Evolutionary conservation across 2,888 invertebrate genomes (phyloP).

Genomic region (Lycaena phlaeas): DNA sequence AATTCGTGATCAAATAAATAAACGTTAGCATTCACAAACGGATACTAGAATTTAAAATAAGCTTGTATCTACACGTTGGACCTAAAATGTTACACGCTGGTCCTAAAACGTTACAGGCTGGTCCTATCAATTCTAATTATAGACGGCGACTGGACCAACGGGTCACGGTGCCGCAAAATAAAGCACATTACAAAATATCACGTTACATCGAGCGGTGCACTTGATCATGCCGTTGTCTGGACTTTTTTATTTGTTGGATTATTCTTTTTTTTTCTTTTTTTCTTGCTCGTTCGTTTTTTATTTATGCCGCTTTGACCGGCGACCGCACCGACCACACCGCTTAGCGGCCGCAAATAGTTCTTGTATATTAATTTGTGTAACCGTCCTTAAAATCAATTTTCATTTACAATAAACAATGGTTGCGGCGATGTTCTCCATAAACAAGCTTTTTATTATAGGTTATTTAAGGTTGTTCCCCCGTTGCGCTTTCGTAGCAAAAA

Average conservation of each 20-base stretch:
- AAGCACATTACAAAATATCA: conserved; percentile 53
- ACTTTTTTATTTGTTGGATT: conserved; percentile 51
- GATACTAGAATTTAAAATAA: no score
- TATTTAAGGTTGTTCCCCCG: no score
- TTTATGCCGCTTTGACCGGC: conserved; percentile 44
- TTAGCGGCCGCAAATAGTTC: conserved; percentile 42
- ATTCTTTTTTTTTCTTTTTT: background rate
- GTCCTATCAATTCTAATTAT: conserved; percentile 40
- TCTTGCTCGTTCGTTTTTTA: conserved; percentile 38
- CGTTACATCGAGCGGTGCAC: conserved; percentile 61
- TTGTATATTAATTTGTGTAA: conserved; percentile 28
- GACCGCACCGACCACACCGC: conserved; percentile 51
- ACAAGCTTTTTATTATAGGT: no score
- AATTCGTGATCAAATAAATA: no score
- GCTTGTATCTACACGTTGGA: no score
- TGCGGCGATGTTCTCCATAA: no score
- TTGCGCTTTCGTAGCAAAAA: no score
- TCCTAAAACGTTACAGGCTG: conserved; percentile 15
- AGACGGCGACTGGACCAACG: conserved; percentile 32
- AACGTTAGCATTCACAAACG: no score
- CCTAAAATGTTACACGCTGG: no score
- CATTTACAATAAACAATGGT: conserved; percentile 29
- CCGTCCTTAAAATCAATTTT: conserved; percentile 42
- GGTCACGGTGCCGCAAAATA: conserved; percentile 27
- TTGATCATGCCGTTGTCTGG: conserved; percentile 63